Base-by-base conservation (phyloP, 2,888 invertebrate species). In the Caenorhabditis auriculariae region DNA sequence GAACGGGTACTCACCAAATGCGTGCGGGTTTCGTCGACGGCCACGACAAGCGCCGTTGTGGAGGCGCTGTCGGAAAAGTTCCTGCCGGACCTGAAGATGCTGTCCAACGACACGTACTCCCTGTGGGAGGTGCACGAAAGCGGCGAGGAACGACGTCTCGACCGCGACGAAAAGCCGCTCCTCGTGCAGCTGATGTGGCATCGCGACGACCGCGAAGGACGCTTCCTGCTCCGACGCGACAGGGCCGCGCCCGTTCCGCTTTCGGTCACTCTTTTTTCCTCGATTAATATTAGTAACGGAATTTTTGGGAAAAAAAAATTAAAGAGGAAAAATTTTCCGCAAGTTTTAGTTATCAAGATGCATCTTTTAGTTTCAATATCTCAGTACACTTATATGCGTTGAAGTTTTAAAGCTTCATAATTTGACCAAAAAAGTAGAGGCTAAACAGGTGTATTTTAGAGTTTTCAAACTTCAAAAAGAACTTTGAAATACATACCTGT, bases 1-100 rank as follows among this genome's bases (percentile, higher is more conserved):
- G 93, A 94, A 85, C 95, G 95, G 86, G 93, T 96, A 60, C 93
- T 95, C 53, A 98, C 98, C 44, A 98, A 98, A 86, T 98, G 98
- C 84, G 93, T 98, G 77, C 88, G 96, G 54, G 96, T 98, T 47
- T 91, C 95, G 47, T 93, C 93, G 60, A 92, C 93, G 75, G 96
- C 96, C 45, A 93, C 93, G 39, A 91, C 94, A 1, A 52, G 70
- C 21, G 93, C 93, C 83, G 95, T 98, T 72, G 93, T 98, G 83
- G 92, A 91, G 83, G 95, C 93, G 7, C 87, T 98, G 69, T 91
- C 98, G 76, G 96, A 96, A 85, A 98, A 98, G 85, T 98, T 98
- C 86, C 90, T 96, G 81, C 96, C 98, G 21, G 98, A 98, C 85
- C 93, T 98, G 93, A 88, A 93, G 71, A 96, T 98, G 95, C 84